Base-by-base conservation (phyloP, 1,140 invertebrate genomes). In the Popillia japonica region DNA sequence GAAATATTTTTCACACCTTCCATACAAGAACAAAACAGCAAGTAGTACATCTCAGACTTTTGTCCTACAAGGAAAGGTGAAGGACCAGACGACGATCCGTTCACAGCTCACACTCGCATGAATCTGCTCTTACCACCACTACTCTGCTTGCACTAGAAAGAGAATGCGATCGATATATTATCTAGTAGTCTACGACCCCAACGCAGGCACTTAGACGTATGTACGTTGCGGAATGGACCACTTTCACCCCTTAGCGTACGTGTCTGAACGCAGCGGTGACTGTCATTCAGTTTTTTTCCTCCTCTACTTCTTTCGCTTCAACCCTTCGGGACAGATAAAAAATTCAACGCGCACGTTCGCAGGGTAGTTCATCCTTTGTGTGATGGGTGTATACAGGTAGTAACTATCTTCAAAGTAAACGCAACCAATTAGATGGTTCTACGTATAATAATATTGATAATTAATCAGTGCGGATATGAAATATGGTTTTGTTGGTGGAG, bases 161-260 rank as follows among this genome's bases (percentile, higher is more conserved):
- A 48, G 44, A 48, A 48, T 48, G 8, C 10, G 44, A 48, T 48
- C 44, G 44, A 48, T 48, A 48, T 48, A 48, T n/a, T 48, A 48
- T 48, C 44, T 48, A 48, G n/a, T 48, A 48, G 44, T 48, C 44
- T n/a, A n/a, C 44, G 44, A 48, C 44, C 44, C 44, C 44, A 48
- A 48, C 44, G 10, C 44, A 48, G 44, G 10, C 44, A 10, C 44
- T 48, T 48, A 34, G 27, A 34, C 27, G 27, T n/a, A 42, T 42
- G 14, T 42, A 48, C 44, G 44, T 11, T 48, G 44, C 44, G n/a
- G 44, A 48, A 48, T 48, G 44, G n/a, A 48, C 44, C 44, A 48
- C 44, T 48, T 48, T 48, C 44, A 14, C 44, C 44, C n/a, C 44
- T 48, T 14, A n/a, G 10, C n/a, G 44, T 48, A 48, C 44, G 44